Base-by-base conservation (phyloP, 2,797 vertebrate species). In the Notolabrus celidotus region DNA sequence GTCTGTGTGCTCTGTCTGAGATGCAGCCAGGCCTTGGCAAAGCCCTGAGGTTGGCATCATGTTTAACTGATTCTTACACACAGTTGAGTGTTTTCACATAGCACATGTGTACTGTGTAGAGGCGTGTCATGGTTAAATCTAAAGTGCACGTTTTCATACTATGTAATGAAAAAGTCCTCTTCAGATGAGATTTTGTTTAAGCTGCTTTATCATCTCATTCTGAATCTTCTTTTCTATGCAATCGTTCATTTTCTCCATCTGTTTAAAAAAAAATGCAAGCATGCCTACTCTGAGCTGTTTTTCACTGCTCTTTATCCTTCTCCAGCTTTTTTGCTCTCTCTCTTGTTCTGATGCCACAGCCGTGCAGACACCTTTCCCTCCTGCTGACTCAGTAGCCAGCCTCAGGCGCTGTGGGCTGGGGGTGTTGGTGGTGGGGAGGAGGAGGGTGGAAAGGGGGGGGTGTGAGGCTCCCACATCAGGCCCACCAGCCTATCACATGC, bases 321-420 rank as follows among this genome's bases (percentile, higher is more conserved):
- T 80, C 78, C 47, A 65, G 73, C 88, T 81, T 74, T 82, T 85
- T 77, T 64, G 70, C 84, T 86, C 45, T 79, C 79, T 83, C 82
- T 80, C 86, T 85, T 86, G 84, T 80, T 90, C 85, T 84, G 90
- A 92, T 91, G 89, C 88, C 89, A 91, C 87, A 90, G 90, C 84
- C 90, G 81, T 86, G 84, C 93, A 93, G 92, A 94, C 93, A 94
- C 93, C 93, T 94, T 94, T 92, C 89, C 86, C 87, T 93, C 88
- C 88, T 93, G 93, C 93, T 94, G 93, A 94, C 93, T 94, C 93
- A 94, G 93, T 92, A 89, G 71, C 82, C 89, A 88, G 90, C 93
- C 90, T 87, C 89, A 89, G 92, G 93, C 88, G 67, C 79, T 93
- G 80, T 91, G 90, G 88, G 90, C 88, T 92, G 54, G 79, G 90